phyloP scores from a whole-genome alignment of 2,113 vertebrate species.

The Fregata magnificens region DNA sequence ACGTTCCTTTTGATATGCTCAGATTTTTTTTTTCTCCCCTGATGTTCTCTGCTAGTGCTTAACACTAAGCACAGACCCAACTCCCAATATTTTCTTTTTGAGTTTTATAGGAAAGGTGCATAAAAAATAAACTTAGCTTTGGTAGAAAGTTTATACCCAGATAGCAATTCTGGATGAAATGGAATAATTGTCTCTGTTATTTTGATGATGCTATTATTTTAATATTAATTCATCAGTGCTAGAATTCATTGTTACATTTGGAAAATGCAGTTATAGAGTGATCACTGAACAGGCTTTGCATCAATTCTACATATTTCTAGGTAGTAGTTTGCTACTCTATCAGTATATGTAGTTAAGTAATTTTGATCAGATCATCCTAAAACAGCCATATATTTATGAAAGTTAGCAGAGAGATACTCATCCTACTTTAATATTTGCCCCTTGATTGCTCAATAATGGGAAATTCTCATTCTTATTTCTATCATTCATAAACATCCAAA shows the following conservation, averaged over 20 bases:
- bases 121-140: neutral
- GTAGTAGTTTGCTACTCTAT: neutral
- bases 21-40: neutral
- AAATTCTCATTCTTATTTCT: neutral
- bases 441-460: neutral
- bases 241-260: neutral
- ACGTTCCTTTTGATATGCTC: neutral
- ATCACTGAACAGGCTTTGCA: neutral
- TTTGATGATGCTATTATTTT: neutral
- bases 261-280: neutral
- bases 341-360: rapidly evolving
- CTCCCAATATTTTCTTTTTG: neutral
- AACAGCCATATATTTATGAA: neutral
- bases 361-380: neutral
- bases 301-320: neutral
- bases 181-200: neutral
- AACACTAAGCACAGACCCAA: neutral
- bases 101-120: neutral
- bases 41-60: neutral
- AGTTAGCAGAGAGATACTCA: neutral
- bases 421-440: neutral
- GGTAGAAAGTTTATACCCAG: neutral
- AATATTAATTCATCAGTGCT: neutral
- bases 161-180: neutral
- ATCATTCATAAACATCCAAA: neutral